phyloP scores from a whole-genome alignment of 2,797 vertebrate species.

The Sebastes miniatus region DNA sequence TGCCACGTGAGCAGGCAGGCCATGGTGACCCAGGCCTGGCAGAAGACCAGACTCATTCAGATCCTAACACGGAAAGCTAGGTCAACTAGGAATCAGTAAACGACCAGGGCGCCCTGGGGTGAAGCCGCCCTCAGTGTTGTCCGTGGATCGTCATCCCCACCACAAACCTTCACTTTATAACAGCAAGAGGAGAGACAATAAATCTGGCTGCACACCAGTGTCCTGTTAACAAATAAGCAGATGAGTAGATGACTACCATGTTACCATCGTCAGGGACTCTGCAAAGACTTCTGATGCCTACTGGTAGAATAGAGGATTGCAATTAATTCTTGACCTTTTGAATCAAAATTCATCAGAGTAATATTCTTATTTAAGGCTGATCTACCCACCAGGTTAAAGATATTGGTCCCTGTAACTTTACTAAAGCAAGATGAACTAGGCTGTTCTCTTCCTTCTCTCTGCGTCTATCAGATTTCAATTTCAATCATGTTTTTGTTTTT shows the following conservation, averaged over 20 bases:
- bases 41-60: constrained; percentile 44
- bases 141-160: constrained; percentile 9
- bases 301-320: not conserved
- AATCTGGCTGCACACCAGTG: not conserved
- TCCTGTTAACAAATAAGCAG: not conserved
- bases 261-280: not conserved
- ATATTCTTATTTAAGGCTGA: not conserved
- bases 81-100: constrained; percentile 52
- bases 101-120: constrained; percentile 23
- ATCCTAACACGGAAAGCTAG: constrained; percentile 44
- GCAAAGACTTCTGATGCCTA: not conserved
- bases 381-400: not conserved
- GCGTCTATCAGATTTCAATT: not conserved
- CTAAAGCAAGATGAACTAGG: not conserved
- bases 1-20: constrained; percentile 39
- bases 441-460: not conserved
- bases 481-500: not conserved
- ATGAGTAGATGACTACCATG: not conserved
- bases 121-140: constrained; percentile 7
- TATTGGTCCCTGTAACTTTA: not conserved
- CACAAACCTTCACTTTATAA: not conserved
- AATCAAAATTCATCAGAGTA: not conserved
- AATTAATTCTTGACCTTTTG: not conserved
- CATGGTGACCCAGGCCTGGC: constrained; percentile 37
- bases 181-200: not conserved